These are phyloP conservation scores for Montipora cactus DNA, from an alignment of 64 coral and sea anemone genomes.

Conservation along the genomic window DNA sequence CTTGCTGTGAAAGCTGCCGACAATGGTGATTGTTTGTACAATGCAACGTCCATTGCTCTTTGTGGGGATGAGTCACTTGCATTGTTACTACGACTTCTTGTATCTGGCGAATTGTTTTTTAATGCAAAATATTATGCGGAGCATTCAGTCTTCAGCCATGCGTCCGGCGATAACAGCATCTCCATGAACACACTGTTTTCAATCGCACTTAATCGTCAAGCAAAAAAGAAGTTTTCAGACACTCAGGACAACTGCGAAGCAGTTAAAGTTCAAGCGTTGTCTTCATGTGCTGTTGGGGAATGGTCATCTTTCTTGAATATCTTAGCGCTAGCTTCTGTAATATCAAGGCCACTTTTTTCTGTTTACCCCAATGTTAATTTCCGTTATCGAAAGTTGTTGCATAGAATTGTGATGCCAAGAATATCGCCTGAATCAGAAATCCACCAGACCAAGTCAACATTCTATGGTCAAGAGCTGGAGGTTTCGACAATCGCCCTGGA, in stretches of 20 bases:
- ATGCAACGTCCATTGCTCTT: not conserved
- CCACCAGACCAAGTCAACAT: not conserved
- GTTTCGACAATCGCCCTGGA: not conserved
- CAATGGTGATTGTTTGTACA: not conserved
- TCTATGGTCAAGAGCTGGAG: conserved; percentile 4
- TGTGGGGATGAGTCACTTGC: not conserved
- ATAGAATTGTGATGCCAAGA: not conserved
- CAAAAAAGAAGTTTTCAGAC: not conserved
- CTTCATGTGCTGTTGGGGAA: not conserved
- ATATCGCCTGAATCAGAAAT: not conserved
- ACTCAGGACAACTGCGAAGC: not conserved
- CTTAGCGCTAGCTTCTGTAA: not conserved
- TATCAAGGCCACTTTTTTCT: not conserved
- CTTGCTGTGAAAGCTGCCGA: not conserved
- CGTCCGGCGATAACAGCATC: not conserved
- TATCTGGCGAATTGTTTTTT: not conserved
- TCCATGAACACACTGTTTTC: not conserved
- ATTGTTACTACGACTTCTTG: conserved; percentile 1
- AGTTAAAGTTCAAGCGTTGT: not conserved
- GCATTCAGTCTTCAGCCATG: not conserved
- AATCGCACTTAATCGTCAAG: not conserved
- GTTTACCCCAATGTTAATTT: not conserved
- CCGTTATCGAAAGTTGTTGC: not conserved
- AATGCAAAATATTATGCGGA: not conserved
- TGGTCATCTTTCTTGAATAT: not conserved